Evolutionary conservation across 1,140 invertebrate genomes (phyloP), one percentile per base, ranked within the genome.

Genomic region (Heliothis subflexa): DNA sequence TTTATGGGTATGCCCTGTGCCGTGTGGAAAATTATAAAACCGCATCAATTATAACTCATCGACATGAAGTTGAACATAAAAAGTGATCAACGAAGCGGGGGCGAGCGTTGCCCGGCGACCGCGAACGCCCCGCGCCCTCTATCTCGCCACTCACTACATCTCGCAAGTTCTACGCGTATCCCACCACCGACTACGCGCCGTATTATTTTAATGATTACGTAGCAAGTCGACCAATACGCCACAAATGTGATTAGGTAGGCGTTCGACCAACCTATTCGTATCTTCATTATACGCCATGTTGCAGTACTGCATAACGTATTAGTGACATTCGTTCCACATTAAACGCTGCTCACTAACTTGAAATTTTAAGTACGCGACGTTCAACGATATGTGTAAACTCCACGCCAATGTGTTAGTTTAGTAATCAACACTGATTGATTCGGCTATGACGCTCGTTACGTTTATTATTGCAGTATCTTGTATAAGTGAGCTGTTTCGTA

Each of bases 171-270:
- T 66, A 45, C 40, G 11, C 16, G 16, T 49, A 49, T 25, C 45
- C 45, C 62, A 16, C 62, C 45, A 11, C 4, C 1, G 10, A 2
- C 40, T 14, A 25, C 57, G 59, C 49, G 49, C 16, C 54, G 25
- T 59, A 78, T 49, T 49, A 50, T 57, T 45, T 52, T 33, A 59
- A 64, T 50, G 66, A 80, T 64, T 80, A 55, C 25, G 7, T 45
- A 66, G 52, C 55, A 18, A 59, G 61, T 59, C 33, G 72, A 57
- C 68, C 68, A 78, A 79, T 80, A 78, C 82, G 57, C 81, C 57
- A n/a, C 82, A 85, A 84, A 83, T 85, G 76, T 85, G 85, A 85
- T 85, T 84, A 82, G 52, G 54, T 64, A 16, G 21, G 77, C 72
- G 64, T 79, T 70, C 77, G 83, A 76, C 78, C 76, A 81, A 68